These are phyloP conservation scores for Patiria miniata DNA, from an alignment of 35 echinoderm and acorn worm genomes.

Conservation along the genomic window DNA sequence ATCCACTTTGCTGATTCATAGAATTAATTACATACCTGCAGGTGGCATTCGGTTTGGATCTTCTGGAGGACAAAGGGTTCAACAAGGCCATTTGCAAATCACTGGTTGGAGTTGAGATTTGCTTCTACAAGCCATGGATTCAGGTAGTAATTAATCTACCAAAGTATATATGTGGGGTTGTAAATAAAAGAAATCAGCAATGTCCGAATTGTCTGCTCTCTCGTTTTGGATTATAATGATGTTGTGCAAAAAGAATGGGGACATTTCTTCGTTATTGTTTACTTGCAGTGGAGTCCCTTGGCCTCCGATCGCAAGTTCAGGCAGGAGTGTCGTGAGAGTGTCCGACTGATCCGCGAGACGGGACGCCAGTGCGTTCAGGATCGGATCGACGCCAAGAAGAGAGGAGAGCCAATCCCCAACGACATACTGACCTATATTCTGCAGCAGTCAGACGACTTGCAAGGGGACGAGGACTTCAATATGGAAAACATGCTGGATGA, in stretches of 20 bases:
- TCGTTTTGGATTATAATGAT: too few species aligned
- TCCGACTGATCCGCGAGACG: slow-evolving; percentile 39
- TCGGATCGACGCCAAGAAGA: slow-evolving; percentile 47
- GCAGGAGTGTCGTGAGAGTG: slow-evolving; percentile 2
- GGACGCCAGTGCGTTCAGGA: slow-evolving; percentile 58
- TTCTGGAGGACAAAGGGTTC: background rate
- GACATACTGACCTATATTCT: slow-evolving; percentile 75
- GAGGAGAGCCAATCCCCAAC: slow-evolving; percentile 39
- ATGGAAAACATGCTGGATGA: slow-evolving; percentile 84
- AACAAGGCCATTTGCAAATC: background rate
- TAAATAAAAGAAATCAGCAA: too few species aligned
- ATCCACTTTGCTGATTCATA: too few species aligned
- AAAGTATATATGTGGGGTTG: too few species aligned
- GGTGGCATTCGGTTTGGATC: background rate
- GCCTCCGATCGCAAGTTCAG: background rate
- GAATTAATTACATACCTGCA: too few species aligned
- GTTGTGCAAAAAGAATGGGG: too few species aligned
- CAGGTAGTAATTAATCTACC: background rate
- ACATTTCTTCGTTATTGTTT: too few species aligned
- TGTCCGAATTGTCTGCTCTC: too few species aligned
- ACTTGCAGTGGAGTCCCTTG: background rate
- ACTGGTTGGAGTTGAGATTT: background rate
- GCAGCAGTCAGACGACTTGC: slow-evolving; percentile 14
- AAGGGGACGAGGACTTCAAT: slow-evolving; percentile 21
- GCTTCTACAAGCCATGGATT: slow-evolving; percentile 10